These are phyloP conservation scores for Sternarchorhynchus goeldii DNA, from an alignment of 2,797 vertebrate species.

Conservation along the genomic window DNA sequence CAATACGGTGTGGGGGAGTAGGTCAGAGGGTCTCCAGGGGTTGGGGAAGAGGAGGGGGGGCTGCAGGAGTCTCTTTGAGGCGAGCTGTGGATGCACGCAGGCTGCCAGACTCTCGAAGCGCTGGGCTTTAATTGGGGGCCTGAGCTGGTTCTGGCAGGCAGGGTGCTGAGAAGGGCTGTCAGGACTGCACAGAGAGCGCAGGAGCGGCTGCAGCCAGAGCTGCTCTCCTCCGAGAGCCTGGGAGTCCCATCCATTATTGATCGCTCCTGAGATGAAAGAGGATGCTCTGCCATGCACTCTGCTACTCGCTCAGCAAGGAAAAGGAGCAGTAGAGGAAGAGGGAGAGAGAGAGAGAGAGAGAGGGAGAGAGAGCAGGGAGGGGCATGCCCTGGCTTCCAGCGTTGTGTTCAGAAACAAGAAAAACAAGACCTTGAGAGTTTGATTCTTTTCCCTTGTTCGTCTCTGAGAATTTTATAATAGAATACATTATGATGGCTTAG, in stretches of 20 bases:
- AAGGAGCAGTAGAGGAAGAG: conserved; percentile 18
- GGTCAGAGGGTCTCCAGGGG: conserved; percentile 79
- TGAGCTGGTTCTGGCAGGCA: conserved; percentile 49
- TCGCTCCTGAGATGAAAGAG: conserved; percentile 79
- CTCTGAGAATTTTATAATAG: conserved; percentile 31
- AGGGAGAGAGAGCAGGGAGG: conserved; percentile 24
- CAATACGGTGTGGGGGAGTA: conserved; percentile 83
- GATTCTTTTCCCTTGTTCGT: conserved; percentile 45
- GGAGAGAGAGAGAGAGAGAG: background rate
- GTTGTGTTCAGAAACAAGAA: conserved; percentile 42
- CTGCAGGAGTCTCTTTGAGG: conserved; percentile 54
- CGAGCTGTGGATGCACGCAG: conserved; percentile 64
- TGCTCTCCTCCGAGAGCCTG: conserved; percentile 71
- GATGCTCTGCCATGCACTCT: conserved; percentile 53
- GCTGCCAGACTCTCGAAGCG: conserved; percentile 67
- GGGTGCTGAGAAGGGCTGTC: conserved; percentile 63
- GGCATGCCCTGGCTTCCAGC: conserved; percentile 49
- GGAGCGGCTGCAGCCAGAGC: conserved; percentile 58
- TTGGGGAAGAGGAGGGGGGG: conserved; percentile 45
- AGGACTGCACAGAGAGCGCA: conserved; percentile 47
- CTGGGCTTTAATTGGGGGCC: conserved; percentile 75
- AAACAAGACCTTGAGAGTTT: conserved; percentile 53
- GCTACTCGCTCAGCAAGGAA: conserved; percentile 51
- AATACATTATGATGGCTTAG: background rate
- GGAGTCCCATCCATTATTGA: conserved; percentile 85